Evolutionary conservation across 2,113 vertebrate species (phyloP).

Genomic region (Xenopus tropicalis): DNA sequence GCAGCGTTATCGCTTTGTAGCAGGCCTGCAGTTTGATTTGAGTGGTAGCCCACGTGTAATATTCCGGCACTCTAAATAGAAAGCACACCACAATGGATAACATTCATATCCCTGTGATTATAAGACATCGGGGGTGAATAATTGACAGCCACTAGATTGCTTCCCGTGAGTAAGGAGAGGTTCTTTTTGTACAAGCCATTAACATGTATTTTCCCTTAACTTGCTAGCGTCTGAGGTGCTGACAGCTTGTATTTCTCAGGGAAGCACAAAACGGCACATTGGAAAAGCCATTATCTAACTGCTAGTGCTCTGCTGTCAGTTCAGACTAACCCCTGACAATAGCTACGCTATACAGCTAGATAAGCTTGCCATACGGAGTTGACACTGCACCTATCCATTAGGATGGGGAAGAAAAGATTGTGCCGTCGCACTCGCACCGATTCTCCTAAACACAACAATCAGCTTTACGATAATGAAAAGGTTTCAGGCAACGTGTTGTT

Average conservation of each 20-base stretch:
- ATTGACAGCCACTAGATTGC: conserved; percentile 16
- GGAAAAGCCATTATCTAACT: conserved; percentile 43
- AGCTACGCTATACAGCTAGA: conserved; percentile 17
- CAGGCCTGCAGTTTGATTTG: not conserved
- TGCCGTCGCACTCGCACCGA: not conserved
- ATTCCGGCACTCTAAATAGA: conserved; percentile 4
- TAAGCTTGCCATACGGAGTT: conserved; percentile 22
- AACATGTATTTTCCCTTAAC: conserved; percentile 35
- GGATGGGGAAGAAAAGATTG: conserved; percentile 5
- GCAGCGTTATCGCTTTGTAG: not conserved
- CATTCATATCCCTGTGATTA: not conserved
- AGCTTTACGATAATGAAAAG: conserved; percentile 12
- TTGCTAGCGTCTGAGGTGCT: conserved; percentile 25
- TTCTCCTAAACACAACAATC: conserved; percentile 8
- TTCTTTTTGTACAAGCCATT: conserved; percentile 29
- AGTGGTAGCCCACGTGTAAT: conserved; percentile 6
- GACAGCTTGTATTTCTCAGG: conserved; percentile 41
- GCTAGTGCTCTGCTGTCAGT: conserved; percentile 30
- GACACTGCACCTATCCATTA: conserved; percentile 26
- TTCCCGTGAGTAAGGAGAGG: conserved; percentile 9
- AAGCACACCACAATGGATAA: not conserved
- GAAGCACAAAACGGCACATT: conserved; percentile 24
- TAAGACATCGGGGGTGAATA: conserved; percentile 12
- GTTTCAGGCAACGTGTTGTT: not conserved
- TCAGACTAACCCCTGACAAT: conserved; percentile 31